Conservation (phyloP, 2,888 invertebrate species). For the Rotaria macrura region DNA sequence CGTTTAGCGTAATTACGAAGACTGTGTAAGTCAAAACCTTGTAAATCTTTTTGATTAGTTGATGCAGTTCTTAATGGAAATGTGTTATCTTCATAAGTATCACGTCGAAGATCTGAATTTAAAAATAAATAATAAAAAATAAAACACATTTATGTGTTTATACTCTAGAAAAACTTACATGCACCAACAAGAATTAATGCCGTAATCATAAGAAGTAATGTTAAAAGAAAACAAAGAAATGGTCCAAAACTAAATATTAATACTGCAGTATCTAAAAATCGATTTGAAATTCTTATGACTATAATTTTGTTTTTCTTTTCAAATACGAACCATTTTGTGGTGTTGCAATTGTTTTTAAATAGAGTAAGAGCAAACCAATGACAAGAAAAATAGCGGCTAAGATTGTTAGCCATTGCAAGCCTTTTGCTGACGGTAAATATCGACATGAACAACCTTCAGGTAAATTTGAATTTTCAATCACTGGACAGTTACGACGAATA, state of each 20-base stretch:
- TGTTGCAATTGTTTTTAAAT: neutral
- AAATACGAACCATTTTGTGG: neutral
- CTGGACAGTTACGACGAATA: neutral
- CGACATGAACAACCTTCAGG: neutral
- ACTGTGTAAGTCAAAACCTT: neutral
- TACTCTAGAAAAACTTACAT: neutral
- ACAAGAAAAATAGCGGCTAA: neutral
- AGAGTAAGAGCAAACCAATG: neutral
- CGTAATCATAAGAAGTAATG: neutral
- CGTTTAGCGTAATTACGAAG: neutral
- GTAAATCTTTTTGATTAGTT: neutral
- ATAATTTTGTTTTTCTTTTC: neutral
- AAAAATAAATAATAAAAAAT: neutral
- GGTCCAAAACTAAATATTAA: neutral
- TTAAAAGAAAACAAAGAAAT: neutral
- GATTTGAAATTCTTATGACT: neutral
- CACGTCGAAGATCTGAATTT: neutral
- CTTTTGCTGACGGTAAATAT: slow-evolving; percentile 7
- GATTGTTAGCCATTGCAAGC: slow-evolving; percentile 1
- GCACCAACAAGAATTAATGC: slow-evolving; percentile 2
- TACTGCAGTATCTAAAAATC: neutral
- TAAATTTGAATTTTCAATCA: neutral
- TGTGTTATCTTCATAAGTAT: neutral
- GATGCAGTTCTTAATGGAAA: neutral
- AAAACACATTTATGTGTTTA: too few species aligned